Evolutionary conservation across 2,113 vertebrate genomes (phyloP), one percentile per base, ranked within the genome.

Genomic region (Anas platyrhynchos): DNA sequence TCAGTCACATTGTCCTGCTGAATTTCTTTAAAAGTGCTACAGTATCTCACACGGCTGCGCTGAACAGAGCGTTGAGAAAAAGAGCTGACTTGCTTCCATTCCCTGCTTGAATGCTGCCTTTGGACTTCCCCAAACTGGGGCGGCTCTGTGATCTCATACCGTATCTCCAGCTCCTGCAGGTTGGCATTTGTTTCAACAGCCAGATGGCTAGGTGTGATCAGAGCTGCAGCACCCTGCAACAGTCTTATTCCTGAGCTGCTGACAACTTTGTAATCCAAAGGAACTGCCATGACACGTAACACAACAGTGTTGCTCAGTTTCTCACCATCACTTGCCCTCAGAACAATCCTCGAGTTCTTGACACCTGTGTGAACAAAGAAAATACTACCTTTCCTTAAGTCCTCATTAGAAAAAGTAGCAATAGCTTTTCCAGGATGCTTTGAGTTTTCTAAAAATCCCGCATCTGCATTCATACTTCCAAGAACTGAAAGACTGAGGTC

Each of bases 291-390:
- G 82, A 99, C 92, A 74, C 98, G 96, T 48, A 99, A 96, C 50
- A 99, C 99, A 13, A 98, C 98, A 3, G 98, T 99, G 91, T 99
- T 99, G 96, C 99, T 99, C 79, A 99, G 98, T 88, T 98, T 99
- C 89, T 99, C 98, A 44, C 98, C 98, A 94, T 99, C 99, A 13
- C 97, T 98, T 16, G 98, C 99, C 96, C 99, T 98, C 50, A 99
- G 96, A 86, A 99, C 98, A 93, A 99, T 98, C 88, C 98, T 98
- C n/a, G 99, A 98, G 87, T 99, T 99, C 93, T 91, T 96, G 83
- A 98, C 87, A 1, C 98, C 99, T 17, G 91, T 97, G 97, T 99
- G 99, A 55, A 99, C 98, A 58, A 98, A 99, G 95, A 97, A 98
- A 82, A 99, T 87, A 63, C 91, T 97, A 32, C 98, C 97, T 79